Base-by-base conservation (phyloP, 2,113 vertebrate genomes). In the Pelmatolapia mariae region DNA sequence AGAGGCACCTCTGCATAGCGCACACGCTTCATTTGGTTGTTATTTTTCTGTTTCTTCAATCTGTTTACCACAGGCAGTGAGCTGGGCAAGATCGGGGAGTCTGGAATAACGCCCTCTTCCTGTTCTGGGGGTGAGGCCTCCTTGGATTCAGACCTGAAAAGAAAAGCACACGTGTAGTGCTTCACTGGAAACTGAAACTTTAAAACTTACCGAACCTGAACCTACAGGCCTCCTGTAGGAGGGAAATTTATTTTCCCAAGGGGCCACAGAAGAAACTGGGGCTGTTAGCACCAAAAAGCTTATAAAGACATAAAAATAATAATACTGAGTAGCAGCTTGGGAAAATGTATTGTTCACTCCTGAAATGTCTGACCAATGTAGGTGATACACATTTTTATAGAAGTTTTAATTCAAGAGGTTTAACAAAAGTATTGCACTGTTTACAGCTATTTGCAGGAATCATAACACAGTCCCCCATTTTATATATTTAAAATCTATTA, bases 21-120 rank as follows among this genome's bases (percentile, higher is more conserved):
- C 57, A 99, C 83, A 4, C 95, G 97, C 33, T 93, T 96, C 1
- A 92, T 96, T 43, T 97, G 89, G 56, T 86, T 9, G 0, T 4
- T 91, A 85, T 95, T 97, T 91, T 93, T 97, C 5, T 43, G 89
- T 52, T 97, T 98, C 92, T 96, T 97, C 94, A 99, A 95, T 31
- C 96, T 97, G 92, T 95, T 98, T 53, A 93, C 56, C 7, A 95
- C 61, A 5, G 97, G 95, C 94, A 97, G 95, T 1, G 97, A 97
- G 86, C 97, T 96, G 2, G 95, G 71, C 79, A 94, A 86, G 87
- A 96, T 84, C 0, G 98, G 98, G 4, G 98, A 98, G 95, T 96
- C 98, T 63, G 98, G 98, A 94, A 99, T 98, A 91, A 98, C 5
- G 7, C 96, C 96, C 83, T 98, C 97, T 33, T 98, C 98, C 26